Conservation (phyloP, 2,797 vertebrate species). For the Hoplostethus atlanticus region DNA sequence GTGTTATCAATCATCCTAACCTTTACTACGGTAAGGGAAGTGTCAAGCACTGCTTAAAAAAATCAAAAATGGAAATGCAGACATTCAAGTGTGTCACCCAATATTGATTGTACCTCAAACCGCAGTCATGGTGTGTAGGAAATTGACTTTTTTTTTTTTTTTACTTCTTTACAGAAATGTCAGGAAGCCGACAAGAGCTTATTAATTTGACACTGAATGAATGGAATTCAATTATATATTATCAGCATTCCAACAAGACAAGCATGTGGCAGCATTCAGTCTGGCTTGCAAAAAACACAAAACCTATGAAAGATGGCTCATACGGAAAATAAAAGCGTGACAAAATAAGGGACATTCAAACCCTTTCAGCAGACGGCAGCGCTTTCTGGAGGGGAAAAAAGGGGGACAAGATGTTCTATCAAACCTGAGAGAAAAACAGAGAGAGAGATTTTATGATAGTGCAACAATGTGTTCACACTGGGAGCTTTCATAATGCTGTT, state of each 20-base stretch:
- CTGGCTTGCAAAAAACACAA: background rate
- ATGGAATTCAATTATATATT: slow-evolving; percentile 47
- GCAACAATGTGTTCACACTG: background rate
- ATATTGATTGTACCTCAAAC: slow-evolving; percentile 51
- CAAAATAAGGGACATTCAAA: slow-evolving; percentile 11
- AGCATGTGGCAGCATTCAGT: slow-evolving; percentile 14
- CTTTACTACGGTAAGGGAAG: slow-evolving; percentile 56
- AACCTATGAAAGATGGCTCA: background rate
- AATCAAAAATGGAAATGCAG: slow-evolving; percentile 73
- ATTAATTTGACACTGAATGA: slow-evolving; percentile 36
- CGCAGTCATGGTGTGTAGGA: slow-evolving; percentile 14
- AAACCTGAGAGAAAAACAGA: slow-evolving; percentile 18
- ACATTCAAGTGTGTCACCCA: slow-evolving; percentile 47
- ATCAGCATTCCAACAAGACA: slow-evolving; percentile 11
- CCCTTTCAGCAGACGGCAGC: slow-evolving; percentile 12
- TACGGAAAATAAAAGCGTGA: slow-evolving; percentile 2
- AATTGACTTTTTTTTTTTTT: slow-evolving; percentile 12
- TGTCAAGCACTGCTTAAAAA: slow-evolving; percentile 57
- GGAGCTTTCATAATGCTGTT: slow-evolving; percentile 7
- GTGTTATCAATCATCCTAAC: slow-evolving; percentile 71
- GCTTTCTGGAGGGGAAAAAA: slow-evolving; percentile 7
- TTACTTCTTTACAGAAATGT: slow-evolving; percentile 30
- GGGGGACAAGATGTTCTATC: slow-evolving; percentile 35
- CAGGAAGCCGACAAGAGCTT: slow-evolving; percentile 36
- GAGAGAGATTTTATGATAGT: slow-evolving; percentile 9